A percentile compares a stretch with the other conserved stretches of the same genome.
Conservation (phyloP, 2,113 vertebrate species). For the Myiopsitta monachus region DNA sequence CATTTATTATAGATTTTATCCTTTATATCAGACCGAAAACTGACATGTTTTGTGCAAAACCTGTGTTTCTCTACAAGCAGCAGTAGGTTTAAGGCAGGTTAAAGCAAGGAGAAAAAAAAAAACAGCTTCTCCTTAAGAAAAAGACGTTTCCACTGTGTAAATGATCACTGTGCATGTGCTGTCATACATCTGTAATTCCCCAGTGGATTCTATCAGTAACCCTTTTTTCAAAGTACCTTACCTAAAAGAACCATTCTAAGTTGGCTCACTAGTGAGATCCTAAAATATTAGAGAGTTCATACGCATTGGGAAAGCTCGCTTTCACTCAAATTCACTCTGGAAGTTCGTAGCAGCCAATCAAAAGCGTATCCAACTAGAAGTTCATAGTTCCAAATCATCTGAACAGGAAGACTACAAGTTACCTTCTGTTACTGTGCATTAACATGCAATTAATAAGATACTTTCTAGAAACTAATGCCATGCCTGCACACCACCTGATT, state of each 20-base stretch:
- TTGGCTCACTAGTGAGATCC: not conserved
- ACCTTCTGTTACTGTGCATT: not conserved
- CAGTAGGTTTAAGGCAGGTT: not conserved
- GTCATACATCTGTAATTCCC: not conserved
- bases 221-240: not conserved
- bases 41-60: not conserved
- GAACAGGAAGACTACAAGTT: not conserved
- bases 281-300: not conserved
- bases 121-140: not conserved
- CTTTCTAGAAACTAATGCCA: not conserved
- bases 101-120: not conserved
- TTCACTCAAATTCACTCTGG: not conserved
- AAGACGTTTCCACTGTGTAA: not conserved
- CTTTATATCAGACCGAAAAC: not conserved
- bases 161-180: not conserved
- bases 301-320: not conserved
- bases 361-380: not conserved
- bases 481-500: not conserved
- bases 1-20: not conserved
- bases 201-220: not conserved
- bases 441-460: not conserved
- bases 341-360: not conserved
- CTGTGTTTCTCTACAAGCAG: not conserved
- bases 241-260: not conserved
- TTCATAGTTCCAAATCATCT: not conserved